A percentile compares a stretch with the other conserved stretches of the same genome.
Evolutionary conservation across 2,888 invertebrate species (phyloP).

Genomic region (Caradrina clavipalpis): DNA sequence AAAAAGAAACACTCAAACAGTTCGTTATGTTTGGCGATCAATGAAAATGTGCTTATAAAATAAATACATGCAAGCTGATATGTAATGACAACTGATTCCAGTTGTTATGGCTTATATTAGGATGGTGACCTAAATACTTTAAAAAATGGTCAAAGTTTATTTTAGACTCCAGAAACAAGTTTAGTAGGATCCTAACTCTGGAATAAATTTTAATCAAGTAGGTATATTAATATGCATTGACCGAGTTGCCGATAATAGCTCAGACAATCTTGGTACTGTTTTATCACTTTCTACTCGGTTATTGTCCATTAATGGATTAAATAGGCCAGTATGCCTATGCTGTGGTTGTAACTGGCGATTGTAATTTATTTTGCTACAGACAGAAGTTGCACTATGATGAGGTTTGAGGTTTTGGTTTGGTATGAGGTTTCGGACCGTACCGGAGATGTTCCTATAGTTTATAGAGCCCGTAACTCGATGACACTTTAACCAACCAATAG

Average conservation of each 20-base stretch:
- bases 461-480: no score
- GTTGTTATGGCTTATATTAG: constrained; percentile 7
- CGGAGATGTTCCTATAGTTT: no score
- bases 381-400: no score
- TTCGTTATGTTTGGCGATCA: constrained; percentile 59
- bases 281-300: not conserved
- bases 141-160: not conserved
- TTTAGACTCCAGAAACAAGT: not conserved
- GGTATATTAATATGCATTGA: constrained; percentile 12
- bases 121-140: constrained; percentile 10
- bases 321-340: not conserved
- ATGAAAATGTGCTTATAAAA: constrained; percentile 28
- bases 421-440: no score
- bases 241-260: constrained; percentile 1
- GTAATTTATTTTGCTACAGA: no score
- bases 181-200: not conserved
- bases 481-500: no score
- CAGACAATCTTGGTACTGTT: not conserved
- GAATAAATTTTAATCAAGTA: not conserved
- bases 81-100: constrained; percentile 1
- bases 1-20: constrained; percentile 64
- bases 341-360: no score
- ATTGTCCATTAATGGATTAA: not conserved
- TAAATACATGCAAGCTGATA: constrained; percentile 9
- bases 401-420: no score